A percentile compares a stretch with the other conserved stretches of the same genome.
phyloP scores from a whole-genome alignment of 1,140 invertebrate species.

The Bombus picipes region DNA sequence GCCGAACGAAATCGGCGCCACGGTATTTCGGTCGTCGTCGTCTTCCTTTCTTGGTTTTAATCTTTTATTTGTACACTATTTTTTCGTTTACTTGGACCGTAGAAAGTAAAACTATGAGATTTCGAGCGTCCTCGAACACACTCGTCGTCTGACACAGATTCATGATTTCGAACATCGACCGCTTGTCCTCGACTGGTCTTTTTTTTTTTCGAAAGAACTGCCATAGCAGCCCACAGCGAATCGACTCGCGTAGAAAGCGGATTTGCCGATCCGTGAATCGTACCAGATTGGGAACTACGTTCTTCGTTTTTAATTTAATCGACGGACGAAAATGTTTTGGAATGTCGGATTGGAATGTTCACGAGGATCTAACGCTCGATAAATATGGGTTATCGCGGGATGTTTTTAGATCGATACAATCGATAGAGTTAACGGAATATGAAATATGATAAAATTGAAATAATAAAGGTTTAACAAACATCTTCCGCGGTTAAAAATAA shows the following conservation, averaged over 20 bases:
- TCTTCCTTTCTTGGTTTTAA: conserved; percentile 25
- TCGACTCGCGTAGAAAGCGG: conserved; percentile 28
- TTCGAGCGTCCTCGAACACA: conserved; percentile 54
- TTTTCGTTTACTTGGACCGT: conserved; percentile 37
- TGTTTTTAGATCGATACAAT: too few species aligned
- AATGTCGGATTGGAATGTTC: too few species aligned
- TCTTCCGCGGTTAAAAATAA: background rate
- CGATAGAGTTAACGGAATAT: too few species aligned
- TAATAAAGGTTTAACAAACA: background rate
- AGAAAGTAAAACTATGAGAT: conserved; percentile 66
- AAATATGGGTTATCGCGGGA: background rate
- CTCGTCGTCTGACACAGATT: conserved; percentile 56
- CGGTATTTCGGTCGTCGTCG: conserved; percentile 45
- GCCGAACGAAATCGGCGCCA: conserved; percentile 42
- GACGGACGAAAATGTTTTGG: background rate
- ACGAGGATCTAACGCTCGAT: background rate
- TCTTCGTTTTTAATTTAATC: background rate
- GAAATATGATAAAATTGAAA: background rate
- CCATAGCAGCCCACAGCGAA: conserved; percentile 4
- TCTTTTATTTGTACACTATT: background rate
- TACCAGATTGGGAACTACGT: background rate
- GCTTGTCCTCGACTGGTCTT: conserved; percentile 5
- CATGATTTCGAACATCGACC: background rate
- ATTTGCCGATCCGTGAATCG: background rate
- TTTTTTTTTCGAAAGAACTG: conserved; percentile 14